Evolutionary conservation across 2,888 invertebrate genomes (phyloP).

Genomic region (Netelia melanura): DNA sequence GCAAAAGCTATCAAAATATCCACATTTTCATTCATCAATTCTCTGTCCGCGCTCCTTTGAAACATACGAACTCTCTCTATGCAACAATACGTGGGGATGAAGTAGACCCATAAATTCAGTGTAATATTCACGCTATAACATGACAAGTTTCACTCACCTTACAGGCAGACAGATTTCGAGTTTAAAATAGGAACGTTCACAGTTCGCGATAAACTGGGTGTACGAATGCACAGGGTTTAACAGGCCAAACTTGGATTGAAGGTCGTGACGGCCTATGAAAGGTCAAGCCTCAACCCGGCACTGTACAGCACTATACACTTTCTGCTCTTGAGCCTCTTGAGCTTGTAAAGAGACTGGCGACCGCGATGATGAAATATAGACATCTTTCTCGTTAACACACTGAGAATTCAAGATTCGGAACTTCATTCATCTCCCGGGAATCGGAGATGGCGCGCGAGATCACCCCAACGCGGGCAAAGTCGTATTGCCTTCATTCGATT

Average conservation of each 20-base stretch:
- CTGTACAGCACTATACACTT: conserved; percentile 41
- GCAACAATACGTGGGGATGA: background rate
- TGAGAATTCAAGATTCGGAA: conserved; percentile 45
- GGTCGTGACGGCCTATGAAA: conserved; percentile 78
- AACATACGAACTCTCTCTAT: conserved; percentile 11
- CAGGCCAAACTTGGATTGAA: conserved; percentile 73
- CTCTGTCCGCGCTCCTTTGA: conserved; percentile 6
- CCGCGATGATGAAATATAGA: conserved; percentile 37
- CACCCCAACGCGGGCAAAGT: conserved; percentile 26
- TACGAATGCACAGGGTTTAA: conserved; percentile 51
- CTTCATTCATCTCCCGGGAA: conserved; percentile 51
- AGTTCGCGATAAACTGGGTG: conserved; percentile 16
- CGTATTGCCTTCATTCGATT: background rate
- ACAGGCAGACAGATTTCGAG: conserved; percentile 12
- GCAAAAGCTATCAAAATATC: conserved; percentile 24
- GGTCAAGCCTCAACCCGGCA: conserved; percentile 78
- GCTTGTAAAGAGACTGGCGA: conserved; percentile 58
- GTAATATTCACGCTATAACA: too few species aligned
- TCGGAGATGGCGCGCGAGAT: conserved; percentile 53
- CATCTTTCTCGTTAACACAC: conserved; percentile 23
- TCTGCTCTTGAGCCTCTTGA: conserved; percentile 57
- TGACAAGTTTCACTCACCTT: conserved; percentile 51
- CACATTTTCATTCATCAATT: conserved; percentile 37
- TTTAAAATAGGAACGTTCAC: conserved; percentile 33
- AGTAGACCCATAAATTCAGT: too few species aligned